Evolutionary conservation across 2,113 vertebrate genomes (phyloP), one percentile per base, ranked within the genome.

Genomic region (Barbus barbus): DNA sequence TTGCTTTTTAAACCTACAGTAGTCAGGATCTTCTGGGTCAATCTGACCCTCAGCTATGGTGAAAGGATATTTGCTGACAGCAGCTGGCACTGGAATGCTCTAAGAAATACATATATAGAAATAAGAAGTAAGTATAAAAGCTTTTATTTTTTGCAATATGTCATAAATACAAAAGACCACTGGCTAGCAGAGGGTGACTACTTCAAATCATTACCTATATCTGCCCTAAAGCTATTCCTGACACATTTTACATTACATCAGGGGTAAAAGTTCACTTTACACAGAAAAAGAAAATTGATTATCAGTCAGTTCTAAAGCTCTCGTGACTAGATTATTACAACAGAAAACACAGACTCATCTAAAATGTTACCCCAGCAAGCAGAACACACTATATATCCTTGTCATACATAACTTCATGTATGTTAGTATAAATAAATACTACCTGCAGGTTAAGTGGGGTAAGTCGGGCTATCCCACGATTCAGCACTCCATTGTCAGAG

Each of bases 1-100:
- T 78, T 67, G 92, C 9, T 94, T 87, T 76, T 94, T 95, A 88
- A 97, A 96, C 0, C 91, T 85, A 78, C 90, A 69, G 86, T 96
- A 94, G 84, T 93, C 94, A 8, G 91, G 71, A 16, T 94, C 91
- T 9, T 71, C 6, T 24, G 86, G 87, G 84, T 96, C 89, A 61
- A 93, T 77, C 0, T 18, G 63, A n/a, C 96, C 96, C 0, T 93
- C 86, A 71, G 63, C 83, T 90, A 95, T 92, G 46, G 79, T 88
- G 79, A 95, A 85, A 65, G 28, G 72, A 7, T 44, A 73, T 82
- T 85, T 92, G 88, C 87, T 61, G 53, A 31, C 28, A 77, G 85
- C 82, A 51, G 18, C 63, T 65, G 75, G 0, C 12, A 20, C 44
- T 46, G 89, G 89, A 3, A 53, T 0, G 36, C 22, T 71, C 96